Base-by-base conservation (phyloP, 2,888 invertebrate species). In the Drosophila imparisetae region DNA sequence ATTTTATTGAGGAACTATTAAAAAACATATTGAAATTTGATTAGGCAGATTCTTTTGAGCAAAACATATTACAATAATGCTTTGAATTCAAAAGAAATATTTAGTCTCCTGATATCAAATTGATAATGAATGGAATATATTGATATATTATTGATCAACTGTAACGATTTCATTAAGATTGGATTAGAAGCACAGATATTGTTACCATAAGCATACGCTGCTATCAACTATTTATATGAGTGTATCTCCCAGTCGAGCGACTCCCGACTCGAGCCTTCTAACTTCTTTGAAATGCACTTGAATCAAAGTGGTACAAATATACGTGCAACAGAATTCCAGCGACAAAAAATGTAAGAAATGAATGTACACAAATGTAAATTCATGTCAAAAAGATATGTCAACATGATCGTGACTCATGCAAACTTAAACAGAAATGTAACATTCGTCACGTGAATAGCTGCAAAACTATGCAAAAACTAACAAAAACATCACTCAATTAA, bases 381-480 rank as follows among this genome's bases (percentile, higher is more conserved):
- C 11, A 18, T 30, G 34, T 11, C 18, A 40, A 52, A 36, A 40
- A 48, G 29, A 45, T 24, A 70, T 49, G 29, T 24, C 49, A 50
- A n/a, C 24, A 49, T 24, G 32, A 32, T 32, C 18, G 53, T 90
- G 85, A 90, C 83, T 88, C 86, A 85, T 45, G 24, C 62, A 18
- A 38, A 52, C 18, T 86, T 90, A 57, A 34, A n/a, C 45, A 52
- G 87, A 86, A 86, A 64, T 81, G 73, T 68, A 86, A 75, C 62
- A 72, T 77, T 68, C 69, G 88, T 74, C 88, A 84, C 84, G 90
- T 84, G 90, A 89, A 36, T 81, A 53, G 85, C 53, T 58, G 36
- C 38, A 53, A 72, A 89, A 71, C 63, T 83, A 88, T 83, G 83
- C 83, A 38, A 52, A 49, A 54, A 38, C 11, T 36, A 63, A 49